These are phyloP conservation scores for Aramus guarauna DNA, from an alignment of 2,113 vertebrate species.

Conservation along the genomic window DNA sequence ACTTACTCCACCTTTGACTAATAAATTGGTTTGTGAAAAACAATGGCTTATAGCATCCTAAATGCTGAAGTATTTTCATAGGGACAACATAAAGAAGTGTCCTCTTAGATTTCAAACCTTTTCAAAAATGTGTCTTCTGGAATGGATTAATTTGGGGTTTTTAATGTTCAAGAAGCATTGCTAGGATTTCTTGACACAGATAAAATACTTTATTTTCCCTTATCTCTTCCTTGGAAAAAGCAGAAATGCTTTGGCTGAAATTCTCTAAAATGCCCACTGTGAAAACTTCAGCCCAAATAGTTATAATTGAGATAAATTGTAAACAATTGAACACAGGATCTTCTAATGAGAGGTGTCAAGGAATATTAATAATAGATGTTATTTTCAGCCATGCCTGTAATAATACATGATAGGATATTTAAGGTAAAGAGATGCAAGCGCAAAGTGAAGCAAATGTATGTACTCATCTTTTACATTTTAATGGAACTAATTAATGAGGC, in stretches of 20 bases:
- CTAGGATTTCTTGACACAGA: background rate
- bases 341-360: constrained; percentile 25
- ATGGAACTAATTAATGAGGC: constrained; percentile 61
- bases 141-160: background rate
- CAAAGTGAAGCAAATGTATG: constrained; percentile 36
- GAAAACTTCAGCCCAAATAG: background rate
- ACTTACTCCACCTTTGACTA: background rate
- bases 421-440: constrained; percentile 32
- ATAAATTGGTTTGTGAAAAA: background rate
- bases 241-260: background rate
- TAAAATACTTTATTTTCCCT: background rate
- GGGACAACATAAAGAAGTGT: background rate
- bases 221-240: background rate
- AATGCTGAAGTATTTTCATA: background rate
- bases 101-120: background rate
- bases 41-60: background rate
- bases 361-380: constrained; percentile 33
- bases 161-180: background rate
- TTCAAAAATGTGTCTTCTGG: background rate
- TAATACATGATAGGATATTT: constrained; percentile 20
- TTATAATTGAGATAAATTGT: constrained; percentile 20
- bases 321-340: background rate
- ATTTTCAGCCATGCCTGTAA: constrained; percentile 16
- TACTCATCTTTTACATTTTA: constrained; percentile 57
- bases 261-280: background rate